These are phyloP conservation scores for Pollimyrus isidori DNA, from an alignment of 2,113 vertebrate species.

Conservation along the genomic window DNA sequence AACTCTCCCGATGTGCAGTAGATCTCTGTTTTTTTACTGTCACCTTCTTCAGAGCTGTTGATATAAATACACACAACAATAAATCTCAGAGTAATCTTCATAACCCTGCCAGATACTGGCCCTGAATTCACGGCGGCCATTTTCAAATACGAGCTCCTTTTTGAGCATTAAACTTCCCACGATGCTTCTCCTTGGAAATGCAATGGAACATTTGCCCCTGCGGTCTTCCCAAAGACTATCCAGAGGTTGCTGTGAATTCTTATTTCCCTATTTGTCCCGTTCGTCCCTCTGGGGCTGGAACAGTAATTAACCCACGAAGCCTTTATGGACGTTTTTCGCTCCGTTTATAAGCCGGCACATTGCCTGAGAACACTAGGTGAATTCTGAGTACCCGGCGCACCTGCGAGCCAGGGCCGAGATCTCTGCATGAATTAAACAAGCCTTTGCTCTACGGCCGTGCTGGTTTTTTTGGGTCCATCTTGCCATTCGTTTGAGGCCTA, in stretches of 20 bases:
- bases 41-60: background rate
- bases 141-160: background rate
- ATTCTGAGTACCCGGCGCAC: slow-evolving; percentile 54
- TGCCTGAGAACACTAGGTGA: slow-evolving; percentile 38
- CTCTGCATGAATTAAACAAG: background rate
- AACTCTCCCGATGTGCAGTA: background rate
- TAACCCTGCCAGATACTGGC: slow-evolving; percentile 1
- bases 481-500: background rate
- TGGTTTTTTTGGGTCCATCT: background rate
- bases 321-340: slow-evolving; percentile 29
- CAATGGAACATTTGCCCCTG: background rate
- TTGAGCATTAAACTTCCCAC: background rate
- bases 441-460: too few relatives aligned
- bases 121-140: slow-evolving; percentile 3
- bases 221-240: background rate
- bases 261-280: slow-evolving; percentile 33
- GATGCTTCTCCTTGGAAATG: background rate
- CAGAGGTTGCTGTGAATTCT: slow-evolving; percentile 1
- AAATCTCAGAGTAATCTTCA: background rate
- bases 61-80: background rate
- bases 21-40: background rate
- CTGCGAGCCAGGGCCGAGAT: slow-evolving; percentile 46
- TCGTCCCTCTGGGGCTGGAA: slow-evolving; percentile 43
- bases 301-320: slow-evolving; percentile 62
- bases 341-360: slow-evolving; percentile 32